phyloP scores from a whole-genome alignment of 2,888 invertebrate species.

The Rotaria sp. region DNA sequence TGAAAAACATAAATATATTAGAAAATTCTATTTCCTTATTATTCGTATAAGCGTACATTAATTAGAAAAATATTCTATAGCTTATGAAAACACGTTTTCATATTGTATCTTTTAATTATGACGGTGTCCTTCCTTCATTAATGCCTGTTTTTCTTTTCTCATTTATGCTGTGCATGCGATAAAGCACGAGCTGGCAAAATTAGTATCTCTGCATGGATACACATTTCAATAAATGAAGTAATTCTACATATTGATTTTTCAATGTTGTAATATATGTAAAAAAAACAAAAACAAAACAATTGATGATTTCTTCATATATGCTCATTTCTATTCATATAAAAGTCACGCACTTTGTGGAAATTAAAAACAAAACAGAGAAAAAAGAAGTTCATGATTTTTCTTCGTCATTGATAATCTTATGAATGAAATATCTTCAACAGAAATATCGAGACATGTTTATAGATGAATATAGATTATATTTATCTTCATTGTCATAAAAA shows the following conservation, averaged over 20 bases:
- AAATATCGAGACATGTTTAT: neutral
- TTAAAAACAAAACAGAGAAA: neutral
- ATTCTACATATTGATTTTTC: neutral
- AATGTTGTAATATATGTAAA: neutral
- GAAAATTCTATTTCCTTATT: neutral
- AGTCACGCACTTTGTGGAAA: slow-evolving; percentile 19
- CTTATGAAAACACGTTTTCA: neutral
- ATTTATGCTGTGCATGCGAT: neutral
- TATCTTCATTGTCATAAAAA: neutral
- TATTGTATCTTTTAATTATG: neutral
- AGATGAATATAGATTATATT: neutral
- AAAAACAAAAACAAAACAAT: neutral
- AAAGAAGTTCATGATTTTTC: neutral
- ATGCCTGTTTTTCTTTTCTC: neutral
- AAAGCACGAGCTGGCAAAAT: neutral
- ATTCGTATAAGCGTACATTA: neutral
- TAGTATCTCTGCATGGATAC: neutral
- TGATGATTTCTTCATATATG: slow-evolving; percentile 2
- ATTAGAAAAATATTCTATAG: neutral
- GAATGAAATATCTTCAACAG: neutral
- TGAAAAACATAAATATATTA: neutral
- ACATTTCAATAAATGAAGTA: neutral
- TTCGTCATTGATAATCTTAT: neutral
- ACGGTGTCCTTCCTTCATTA: neutral
- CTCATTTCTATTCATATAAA: slow-evolving; percentile 27